Evolutionary conservation across 2,797 vertebrate species (phyloP).

Genomic region (Oryzias sinensis): DNA sequence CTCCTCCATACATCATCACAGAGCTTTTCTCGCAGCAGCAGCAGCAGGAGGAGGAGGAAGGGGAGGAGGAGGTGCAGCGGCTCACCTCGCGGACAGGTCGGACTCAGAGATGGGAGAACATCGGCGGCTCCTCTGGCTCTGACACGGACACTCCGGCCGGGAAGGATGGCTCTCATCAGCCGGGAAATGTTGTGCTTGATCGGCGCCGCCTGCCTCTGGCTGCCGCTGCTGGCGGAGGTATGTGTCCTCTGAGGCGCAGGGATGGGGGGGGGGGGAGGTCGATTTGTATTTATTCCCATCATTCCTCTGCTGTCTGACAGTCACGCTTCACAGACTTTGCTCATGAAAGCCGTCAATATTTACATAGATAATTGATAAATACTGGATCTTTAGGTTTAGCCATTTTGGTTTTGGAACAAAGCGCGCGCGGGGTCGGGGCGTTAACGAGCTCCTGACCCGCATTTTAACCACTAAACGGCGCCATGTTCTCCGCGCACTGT

Average conservation of each 20-base stretch:
- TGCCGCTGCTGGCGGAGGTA: conserved; percentile 75
- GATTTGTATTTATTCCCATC: neutral
- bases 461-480: conserved; percentile 39
- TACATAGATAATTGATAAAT: no score
- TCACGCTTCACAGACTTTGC: conserved; percentile 30
- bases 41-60: conserved; percentile 2
- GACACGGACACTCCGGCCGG: conserved; percentile 64
- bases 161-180: conserved; percentile 72
- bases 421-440: conserved; percentile 23
- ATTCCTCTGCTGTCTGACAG: conserved; percentile 8
- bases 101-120: conserved; percentile 60
- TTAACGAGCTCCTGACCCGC: conserved; percentile 9
- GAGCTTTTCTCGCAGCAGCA: conserved; percentile 40
- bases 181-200: conserved; percentile 74
- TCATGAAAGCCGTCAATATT: no score
- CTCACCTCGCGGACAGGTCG: conserved; percentile 49
- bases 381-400: no score
- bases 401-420: conserved; percentile 23
- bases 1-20: conserved; percentile 33
- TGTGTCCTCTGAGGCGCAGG: conserved; percentile 12
- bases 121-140: conserved; percentile 52
- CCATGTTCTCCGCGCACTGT: conserved; percentile 20
- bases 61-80: neutral
- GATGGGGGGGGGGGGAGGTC: no score
- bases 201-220: conserved; percentile 68